phyloP scores from a whole-genome alignment of 2,113 vertebrate species.

The Misgurnus anguillicaudatus region DNA sequence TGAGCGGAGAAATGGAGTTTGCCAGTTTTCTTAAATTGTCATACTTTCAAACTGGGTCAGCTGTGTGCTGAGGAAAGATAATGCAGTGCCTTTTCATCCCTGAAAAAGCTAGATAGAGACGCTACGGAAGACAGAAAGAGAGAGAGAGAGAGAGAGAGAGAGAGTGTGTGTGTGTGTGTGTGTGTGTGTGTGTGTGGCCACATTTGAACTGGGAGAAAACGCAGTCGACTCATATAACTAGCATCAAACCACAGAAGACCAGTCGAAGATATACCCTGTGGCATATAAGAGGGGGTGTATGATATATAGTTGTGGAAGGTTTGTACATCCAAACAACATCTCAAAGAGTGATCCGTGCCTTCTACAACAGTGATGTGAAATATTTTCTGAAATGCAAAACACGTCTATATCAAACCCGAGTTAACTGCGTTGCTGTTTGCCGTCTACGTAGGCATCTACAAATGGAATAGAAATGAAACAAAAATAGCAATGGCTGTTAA shows the following conservation, averaged over 20 bases:
- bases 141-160: too few species aligned
- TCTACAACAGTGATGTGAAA: neutral
- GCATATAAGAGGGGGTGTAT: neutral
- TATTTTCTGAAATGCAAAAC: neutral
- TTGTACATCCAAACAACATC: neutral
- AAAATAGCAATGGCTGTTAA: too few species aligned
- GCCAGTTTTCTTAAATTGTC: conserved; percentile 43
- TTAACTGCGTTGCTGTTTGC: too few species aligned
- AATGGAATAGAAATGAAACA: too few species aligned
- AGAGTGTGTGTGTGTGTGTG: too few species aligned
- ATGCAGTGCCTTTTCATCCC: conserved; percentile 45
- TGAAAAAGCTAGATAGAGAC: conserved; percentile 35
- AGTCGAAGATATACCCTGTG: conserved; percentile 17
- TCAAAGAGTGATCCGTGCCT: neutral
- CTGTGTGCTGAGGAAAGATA: conserved; percentile 54
- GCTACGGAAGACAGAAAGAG: conserved; percentile 20
- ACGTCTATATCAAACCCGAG: too few species aligned
- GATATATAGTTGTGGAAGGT: conserved; percentile 6
- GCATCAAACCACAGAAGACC: conserved; percentile 13
- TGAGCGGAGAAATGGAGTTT: conserved; percentile 36
- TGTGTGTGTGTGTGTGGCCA: neutral
- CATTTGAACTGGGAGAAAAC: conserved; percentile 36
- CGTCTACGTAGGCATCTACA: too few species aligned
- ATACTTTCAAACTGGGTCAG: conserved; percentile 55
- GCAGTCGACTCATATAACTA: conserved; percentile 25